Base-by-base conservation (phyloP, 1,140 invertebrate species). In the Popillia japonica region DNA sequence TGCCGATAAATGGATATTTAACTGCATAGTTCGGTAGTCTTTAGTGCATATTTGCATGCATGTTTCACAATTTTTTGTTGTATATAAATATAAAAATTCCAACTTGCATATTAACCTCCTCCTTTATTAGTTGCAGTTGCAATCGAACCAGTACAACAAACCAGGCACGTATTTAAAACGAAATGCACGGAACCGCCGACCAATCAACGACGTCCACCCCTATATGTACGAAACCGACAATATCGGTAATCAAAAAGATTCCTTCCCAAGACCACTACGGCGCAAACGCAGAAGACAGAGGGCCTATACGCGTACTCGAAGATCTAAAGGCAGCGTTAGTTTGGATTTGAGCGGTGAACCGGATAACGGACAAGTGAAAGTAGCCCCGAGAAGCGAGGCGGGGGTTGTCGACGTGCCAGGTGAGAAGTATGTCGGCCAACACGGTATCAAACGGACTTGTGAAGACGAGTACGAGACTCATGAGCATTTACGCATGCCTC, bases 261-360 rank as follows among this genome's bases (percentile, higher is more conserved):
- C 27, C 0, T 8, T 14, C 27, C 10, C 22, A 11, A 64, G 17
- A 3, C 9, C 10, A 8, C 7, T 41, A 9, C 72, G n/a, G 4
- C n/a, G 74, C 2, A 75, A 55, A 23, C 74, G 74, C 17, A 64
- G 61, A 64, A 40, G 74, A 2, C 40, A 75, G 20, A 14, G 40
- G 9, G 72, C 0, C 2, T 42, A 20, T 40, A 7, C n/a, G 0
- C 34, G 74, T 20, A 40, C 17, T 22, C 40, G 74, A 44, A 44
- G 74, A 44, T 75, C 74, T 10, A 42, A 55, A 23, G 74, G 74
- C 22, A 75, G 74, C 42, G 41, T 75, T 17, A 75, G 41, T 34
- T 75, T 75, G 20, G 44, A 55, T 22, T 75, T 55, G 14, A 34
- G 20, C 17, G 48, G 48, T 22, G 74, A 75, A 23, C 74, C 22